Evolutionary conservation across 2,888 invertebrate genomes (phyloP), one percentile per base, ranked within the genome.

Genomic region (Nasonovia ribisnigri): DNA sequence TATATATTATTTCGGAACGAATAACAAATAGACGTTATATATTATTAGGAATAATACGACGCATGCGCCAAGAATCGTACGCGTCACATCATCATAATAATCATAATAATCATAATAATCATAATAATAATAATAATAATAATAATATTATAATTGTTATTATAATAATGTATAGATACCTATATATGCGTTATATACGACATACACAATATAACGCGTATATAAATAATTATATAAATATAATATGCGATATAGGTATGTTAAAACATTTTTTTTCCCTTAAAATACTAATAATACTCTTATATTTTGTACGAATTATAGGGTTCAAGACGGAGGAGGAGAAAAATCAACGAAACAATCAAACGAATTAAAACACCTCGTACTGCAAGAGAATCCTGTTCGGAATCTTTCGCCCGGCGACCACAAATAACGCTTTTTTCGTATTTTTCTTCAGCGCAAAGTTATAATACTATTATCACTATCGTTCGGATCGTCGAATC

Each of bases 271-370:
- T 43, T 92, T 92, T 46, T 42, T 29, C 24, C 67, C 90, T 93
- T 93, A 93, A 87, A 84, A 93, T 24, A 90, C 93, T 93, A 93
- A 93, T 90, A 90, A 93, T 93, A 93, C 90, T 93, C 86, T 67
- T 90, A 51, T 90, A 48, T 84, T 90, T 93, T 90, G 89, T 93
- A 93, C 90, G 86, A 93, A 86, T 93, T 51, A 86, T 86, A 86
- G n/a, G 86, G 42, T 51, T 86, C 0, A 42, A 42, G 51, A 90
- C 26, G 54, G 13, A 48, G 88, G 36, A n/a, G 10, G 48, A 26
- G 46, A 67, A 91, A 84, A 46, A 36, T n/a, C 0, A 60, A 60
- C 54, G 16, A n/a, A 57, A 43, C 46, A 11, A 46, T 46, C 46
- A 46, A 46, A 11, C 42, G 24, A 89, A 43, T 43, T 2, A 60